Evolutionary conservation across 2,113 vertebrate species (phyloP), one percentile per base, ranked within the genome.

Genomic region (Percina caprodes): DNA sequence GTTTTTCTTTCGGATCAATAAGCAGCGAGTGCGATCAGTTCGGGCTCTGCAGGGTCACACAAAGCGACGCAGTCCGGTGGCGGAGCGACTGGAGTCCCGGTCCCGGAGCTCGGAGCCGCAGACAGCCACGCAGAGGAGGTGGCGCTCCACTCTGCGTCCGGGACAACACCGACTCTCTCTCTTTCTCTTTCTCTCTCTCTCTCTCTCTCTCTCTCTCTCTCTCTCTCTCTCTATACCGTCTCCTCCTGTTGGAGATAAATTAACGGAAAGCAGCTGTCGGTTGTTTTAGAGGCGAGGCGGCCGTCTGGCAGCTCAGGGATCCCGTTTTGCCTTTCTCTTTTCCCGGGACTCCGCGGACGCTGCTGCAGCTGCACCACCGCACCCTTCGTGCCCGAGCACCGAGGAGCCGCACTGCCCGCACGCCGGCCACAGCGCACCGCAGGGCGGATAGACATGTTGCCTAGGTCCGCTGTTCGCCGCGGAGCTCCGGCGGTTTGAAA

Each of bases 191-290:
- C 66, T 13, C 70, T 30, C 24, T 60, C 69, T 69, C 82, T 62
- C 68, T 65, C 68, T 49, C 55, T 21, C 51, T 62, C 60, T 62
- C 60, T 30, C 61, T 49, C 48, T 4, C 55, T 21, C 79, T 63
- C 80, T 63, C 86, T 52, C 76, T 35, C 61, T 21, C 69, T 14
- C 78, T 11, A 52, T 52, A 55, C 68, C 68, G 49, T 69, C 49
- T 55, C 68, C 84, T 90, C 87, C 90, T 77, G 91, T 26, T 80
- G 85, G 84, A 92, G 82, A 91, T 70, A 83, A 89, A 86, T 82
- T 86, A 85, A 73, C 90, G 85, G 84, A 82, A 84, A 87, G 88
- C 88, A 88, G 90, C 88, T 87, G 89, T 71, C 91, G 88, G 84
- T 62, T 51, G 87, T 55, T 77, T 67, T 66, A 87, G 86, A 88